Evolutionary conservation across 2,113 vertebrate species (phyloP), one percentile per base, ranked within the genome.

Genomic region (Rallus limicola): DNA sequence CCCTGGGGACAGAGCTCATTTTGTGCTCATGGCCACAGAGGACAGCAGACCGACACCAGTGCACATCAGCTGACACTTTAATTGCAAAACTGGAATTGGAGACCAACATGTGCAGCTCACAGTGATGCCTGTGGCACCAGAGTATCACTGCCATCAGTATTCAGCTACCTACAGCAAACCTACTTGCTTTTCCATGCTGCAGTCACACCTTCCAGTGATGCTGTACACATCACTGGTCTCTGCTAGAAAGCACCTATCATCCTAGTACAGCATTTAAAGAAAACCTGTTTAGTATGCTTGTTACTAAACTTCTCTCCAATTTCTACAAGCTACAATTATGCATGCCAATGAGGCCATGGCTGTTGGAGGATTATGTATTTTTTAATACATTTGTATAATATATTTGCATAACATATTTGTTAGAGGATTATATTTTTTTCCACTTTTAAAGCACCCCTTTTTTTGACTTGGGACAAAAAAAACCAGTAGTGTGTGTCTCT

Each of bases 241-340:
- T 79, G 14, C 28, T 44, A 52, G 55, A 68, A 72, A 63, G 17
- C 13, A 46, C 10, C 48, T 34, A 52, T 70, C 16, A 62, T 92
- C 56, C 85, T 67, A 91, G 71, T 93, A 44, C 53, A 92, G 40
- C 29, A 69, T 34, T 88, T 88, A 91, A 69, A 25, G 80, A 65
- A 88, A 34, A 16, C 20, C 48, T 58, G 65, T 81, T 97, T 89
- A 90, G 46, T 42, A 91, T 86, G 83, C 42, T 58, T 87, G 59
- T 29, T 92, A 65, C 56, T 75, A 74, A 85, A 82, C 87, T 89
- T 93, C 71, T 84, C 74, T 93, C 79, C 40, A 65, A 50, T 56
- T 78, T 86, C 81, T 88, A 82, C 53, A 78, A 82, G n/a, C 50
- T 77, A 34, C 28, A 69, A 88, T 62, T 93, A 52, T 62, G 31